Evolutionary conservation across 2,888 invertebrate genomes (phyloP), one percentile per base, ranked within the genome.

Genomic region (Muscina levida): DNA sequence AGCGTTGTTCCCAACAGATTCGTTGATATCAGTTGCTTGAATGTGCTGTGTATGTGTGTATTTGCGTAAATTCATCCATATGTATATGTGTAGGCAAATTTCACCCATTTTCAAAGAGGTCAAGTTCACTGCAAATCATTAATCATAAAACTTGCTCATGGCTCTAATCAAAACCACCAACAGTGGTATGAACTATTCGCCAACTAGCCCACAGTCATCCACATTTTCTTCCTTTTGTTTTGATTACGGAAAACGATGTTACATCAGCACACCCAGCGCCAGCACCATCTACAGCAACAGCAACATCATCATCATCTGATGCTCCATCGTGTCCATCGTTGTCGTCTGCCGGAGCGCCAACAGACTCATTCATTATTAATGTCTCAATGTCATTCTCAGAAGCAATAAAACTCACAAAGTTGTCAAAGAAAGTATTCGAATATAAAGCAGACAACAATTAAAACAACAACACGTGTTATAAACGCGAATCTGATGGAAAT

Each of bases 371-470:
- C 42, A 44, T 66, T 46, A 62, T 72, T 51, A 68, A 24, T 56
- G 70, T 79, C 75, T 79, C 79, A 79, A 75, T 79, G 79, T 72
- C 79, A 79, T 48, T 24, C 4, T 66, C 46, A n/a, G 59, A 37
- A 37, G 67, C 53, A 66, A 59, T 6, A 51, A 72, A 57, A 67
- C 4, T 72, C 57, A 48, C 62, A 73, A 56, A 31, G 15, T 59
- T 67, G 42, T 13, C 53, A 68, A 72, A 31, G 68, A 79, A 76
- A 76, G 75, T 48, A 22, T 68, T 59, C 39, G 67, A 79, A 74
- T 17, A 42, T 19, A 66, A 65, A 72, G 37, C 19, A 48, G 19
- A 37, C 11, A 31, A 37, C 8, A 62, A 31, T 26, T 15, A 37
- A 44, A 26, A 70, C 57, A 62, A 26, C 13, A 42, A 11, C 37